Evolutionary conservation across 2,888 invertebrate genomes (phyloP).

Genomic region (Molorchus minor): DNA sequence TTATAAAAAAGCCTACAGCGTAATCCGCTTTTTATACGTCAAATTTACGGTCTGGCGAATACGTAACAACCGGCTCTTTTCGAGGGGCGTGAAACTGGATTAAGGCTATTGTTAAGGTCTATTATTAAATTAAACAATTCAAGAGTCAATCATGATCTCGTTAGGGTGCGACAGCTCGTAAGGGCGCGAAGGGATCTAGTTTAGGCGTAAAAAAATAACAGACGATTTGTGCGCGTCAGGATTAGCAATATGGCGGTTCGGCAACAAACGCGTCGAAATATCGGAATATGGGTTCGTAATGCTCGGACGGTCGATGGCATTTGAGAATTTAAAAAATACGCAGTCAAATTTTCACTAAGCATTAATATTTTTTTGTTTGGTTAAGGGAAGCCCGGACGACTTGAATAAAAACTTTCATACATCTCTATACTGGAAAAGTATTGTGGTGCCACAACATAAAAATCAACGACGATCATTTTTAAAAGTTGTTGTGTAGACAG

Average conservation of each 20-base stretch:
- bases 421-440: too few species aligned
- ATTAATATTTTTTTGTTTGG: too few species aligned
- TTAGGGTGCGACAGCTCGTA: slow-evolving; percentile 44
- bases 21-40: slow-evolving; percentile 51
- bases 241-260: slow-evolving; percentile 14
- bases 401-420: too few species aligned
- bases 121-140: slow-evolving; percentile 58
- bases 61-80: slow-evolving; percentile 49
- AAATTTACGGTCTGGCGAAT: slow-evolving; percentile 52
- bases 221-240: neutral
- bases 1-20: slow-evolving; percentile 41
- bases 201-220: slow-evolving; percentile 31
- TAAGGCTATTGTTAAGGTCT: slow-evolving; percentile 53
- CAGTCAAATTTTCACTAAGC: too few species aligned
- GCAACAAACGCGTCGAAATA: slow-evolving; percentile 3
- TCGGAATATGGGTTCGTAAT: neutral
- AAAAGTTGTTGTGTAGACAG: too few species aligned
- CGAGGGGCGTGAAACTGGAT: slow-evolving; percentile 57
- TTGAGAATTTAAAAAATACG: slow-evolving; percentile 3
- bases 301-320: neutral
- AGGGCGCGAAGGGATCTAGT: slow-evolving; percentile 36
- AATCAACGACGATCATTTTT: too few species aligned
- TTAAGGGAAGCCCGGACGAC: too few species aligned
- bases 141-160: slow-evolving; percentile 55
- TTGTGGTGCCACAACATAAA: too few species aligned